phyloP scores from a whole-genome alignment of 2,888 invertebrate species.

The Eupeodes latifasciatus region DNA sequence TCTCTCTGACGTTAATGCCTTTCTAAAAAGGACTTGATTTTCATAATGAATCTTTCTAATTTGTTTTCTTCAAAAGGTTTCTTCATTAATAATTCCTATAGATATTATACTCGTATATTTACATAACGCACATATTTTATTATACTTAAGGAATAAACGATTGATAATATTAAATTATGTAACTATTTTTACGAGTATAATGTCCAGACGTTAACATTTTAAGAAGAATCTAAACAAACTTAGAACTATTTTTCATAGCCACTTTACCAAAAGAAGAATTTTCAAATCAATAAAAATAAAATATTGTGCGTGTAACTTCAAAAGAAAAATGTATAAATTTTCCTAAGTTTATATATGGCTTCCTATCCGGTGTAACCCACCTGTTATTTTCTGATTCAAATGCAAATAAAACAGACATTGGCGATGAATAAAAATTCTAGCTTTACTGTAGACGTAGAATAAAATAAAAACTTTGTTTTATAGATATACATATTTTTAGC shows the following conservation, averaged over 20 bases:
- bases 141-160: not conserved
- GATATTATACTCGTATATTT: too few species aligned
- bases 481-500: not conserved
- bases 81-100: not conserved
- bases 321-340: slow-evolving; percentile 6
- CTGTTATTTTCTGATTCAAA: not conserved
- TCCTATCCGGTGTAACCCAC: slow-evolving; percentile 17
- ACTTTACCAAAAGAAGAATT: not conserved
- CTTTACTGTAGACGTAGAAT: not conserved
- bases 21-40: not conserved
- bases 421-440: slow-evolving; percentile 27
- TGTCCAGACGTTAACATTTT: not conserved
- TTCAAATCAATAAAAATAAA: not conserved
- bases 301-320: slow-evolving; percentile 2
- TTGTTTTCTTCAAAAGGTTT: not conserved
- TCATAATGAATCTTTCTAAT: not conserved
- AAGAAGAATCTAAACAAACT: not conserved
- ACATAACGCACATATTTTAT: not conserved
- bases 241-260: not conserved
- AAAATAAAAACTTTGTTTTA: slow-evolving; percentile 9
- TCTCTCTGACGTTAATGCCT: slow-evolving; percentile 4
- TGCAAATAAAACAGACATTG: not conserved
- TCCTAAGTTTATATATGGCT: not conserved
- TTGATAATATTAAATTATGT: not conserved
- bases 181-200: not conserved